A percentile compares a stretch with the other conserved stretches of the same genome.
These are phyloP conservation scores for Galeopterus variegatus DNA, from an alignment of 2,113 vertebrate species.

Conservation along the genomic window DNA sequence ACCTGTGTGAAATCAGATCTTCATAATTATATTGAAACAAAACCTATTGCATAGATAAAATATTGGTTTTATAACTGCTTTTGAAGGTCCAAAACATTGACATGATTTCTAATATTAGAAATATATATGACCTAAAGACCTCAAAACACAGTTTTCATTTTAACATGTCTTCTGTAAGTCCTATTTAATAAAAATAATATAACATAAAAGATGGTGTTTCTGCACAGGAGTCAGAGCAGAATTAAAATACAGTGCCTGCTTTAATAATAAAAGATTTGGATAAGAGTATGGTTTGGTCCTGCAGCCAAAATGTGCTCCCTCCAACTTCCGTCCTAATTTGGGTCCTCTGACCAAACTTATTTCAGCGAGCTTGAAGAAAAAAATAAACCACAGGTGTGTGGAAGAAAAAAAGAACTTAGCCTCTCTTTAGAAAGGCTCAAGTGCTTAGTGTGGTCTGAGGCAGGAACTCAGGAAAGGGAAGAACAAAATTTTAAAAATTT, in stretches of 20 bases:
- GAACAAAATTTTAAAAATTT: not conserved
- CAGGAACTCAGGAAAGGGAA: not conserved
- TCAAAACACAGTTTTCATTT: constrained; percentile 44
- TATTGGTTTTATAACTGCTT: not conserved
- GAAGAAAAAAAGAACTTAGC: not conserved
- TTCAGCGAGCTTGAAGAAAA: not conserved
- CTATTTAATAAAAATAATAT: constrained; percentile 29
- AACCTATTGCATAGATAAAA: not conserved
- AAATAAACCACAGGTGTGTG: not conserved
- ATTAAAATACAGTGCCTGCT: not conserved
- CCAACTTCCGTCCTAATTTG: not conserved
- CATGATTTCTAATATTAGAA: not conserved
- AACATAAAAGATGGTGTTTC: not conserved
- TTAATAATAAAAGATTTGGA: not conserved
- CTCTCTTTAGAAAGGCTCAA: not conserved
- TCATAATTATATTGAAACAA: not conserved
- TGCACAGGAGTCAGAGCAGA: not conserved
- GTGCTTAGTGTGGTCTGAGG: not conserved
- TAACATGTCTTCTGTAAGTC: constrained; percentile 38
- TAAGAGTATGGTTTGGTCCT: not conserved
- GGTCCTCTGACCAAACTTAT: not conserved
- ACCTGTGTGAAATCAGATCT: not conserved
- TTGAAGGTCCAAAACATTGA: constrained; percentile 11
- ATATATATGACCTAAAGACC: not conserved
- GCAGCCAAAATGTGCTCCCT: not conserved